Base-by-base conservation (phyloP, 2,797 vertebrate genomes). In the Leptodactylus fallax region DNA sequence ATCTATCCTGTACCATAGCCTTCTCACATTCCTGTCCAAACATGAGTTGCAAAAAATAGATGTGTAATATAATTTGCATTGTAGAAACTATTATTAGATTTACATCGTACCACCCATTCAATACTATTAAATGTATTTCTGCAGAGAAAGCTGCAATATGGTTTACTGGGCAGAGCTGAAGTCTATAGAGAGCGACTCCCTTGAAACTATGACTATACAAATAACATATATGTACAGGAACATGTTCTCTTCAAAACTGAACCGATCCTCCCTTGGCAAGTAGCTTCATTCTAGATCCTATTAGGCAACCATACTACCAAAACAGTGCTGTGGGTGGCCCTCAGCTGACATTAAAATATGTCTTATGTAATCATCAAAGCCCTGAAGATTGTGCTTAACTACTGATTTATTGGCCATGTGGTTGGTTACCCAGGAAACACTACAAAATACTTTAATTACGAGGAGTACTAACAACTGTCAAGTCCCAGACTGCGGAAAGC, bases 271-370 rank as follows among this genome's bases (percentile, higher is more conserved):
- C n/a, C 80, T 72, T 72, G 65, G 67, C 63, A 63, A 65, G 67
- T 85, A 47, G 53, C 79, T 63, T 78, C 89, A 83, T 87, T 93
- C 91, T 81, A 51, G 80, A 86, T 93, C 92, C 91, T 92, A 76
- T 86, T 90, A 93, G 90, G 90, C 92, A 91, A 91, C 92, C 90
- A 91, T 90, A 92, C 90, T 91, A 89, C 85, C 91, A 89, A 81
- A 85, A 0, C 87, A 90, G 79, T 90, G 90, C 88, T 89, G 90
- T 91, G 92, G 92, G 91, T 92, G 92, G 90, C 90, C 90, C 47
- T 87, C 91, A 90, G 87, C 86, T 88, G 87, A 92, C 87, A 92
- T 87, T 85, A 77, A 91, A 92, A 92, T 91, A 87, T 91, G 84
- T 87, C 90, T 90, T 49, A 1, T 85, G 88, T 79, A 45, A 83